Evolutionary conservation across 2,888 invertebrate species (phyloP).

Genomic region (Synergus japonicus): DNA sequence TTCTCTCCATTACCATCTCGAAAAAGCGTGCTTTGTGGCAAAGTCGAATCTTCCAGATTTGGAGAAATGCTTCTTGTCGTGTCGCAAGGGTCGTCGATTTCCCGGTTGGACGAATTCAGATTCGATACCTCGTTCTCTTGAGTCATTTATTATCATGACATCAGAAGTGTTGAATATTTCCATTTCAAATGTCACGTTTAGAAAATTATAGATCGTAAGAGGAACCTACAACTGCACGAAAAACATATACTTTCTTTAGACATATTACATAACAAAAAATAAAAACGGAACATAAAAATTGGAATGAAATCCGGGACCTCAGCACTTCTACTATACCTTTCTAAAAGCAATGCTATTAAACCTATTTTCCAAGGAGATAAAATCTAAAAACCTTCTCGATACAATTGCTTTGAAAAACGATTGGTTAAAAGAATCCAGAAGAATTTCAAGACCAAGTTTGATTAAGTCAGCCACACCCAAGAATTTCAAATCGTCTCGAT

Average conservation of each 20-base stretch:
- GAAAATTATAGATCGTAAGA: constrained; percentile 11
- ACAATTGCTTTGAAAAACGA: not conserved
- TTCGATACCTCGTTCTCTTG: constrained; percentile 13
- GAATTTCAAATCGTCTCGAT: constrained; percentile 30
- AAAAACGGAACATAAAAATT: not conserved
- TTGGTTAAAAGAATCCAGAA: constrained; percentile 11
- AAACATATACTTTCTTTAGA: not conserved
- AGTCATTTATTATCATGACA: constrained; percentile 29
- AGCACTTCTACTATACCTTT: not conserved
- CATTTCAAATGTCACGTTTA: constrained; percentile 3
- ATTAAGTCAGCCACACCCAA: constrained; percentile 39
- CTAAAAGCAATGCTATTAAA: not conserved
- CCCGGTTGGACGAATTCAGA: constrained; percentile 23
- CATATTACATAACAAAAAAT: not conserved
- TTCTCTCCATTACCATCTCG: constrained; percentile 12
- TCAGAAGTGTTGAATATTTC: not conserved
- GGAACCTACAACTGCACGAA: not conserved
- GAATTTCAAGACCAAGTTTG: constrained; percentile 17
- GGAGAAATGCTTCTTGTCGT: constrained; percentile 26
- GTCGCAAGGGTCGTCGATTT: constrained; percentile 13
- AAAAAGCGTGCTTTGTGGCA: constrained; percentile 18
- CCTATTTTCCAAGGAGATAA: not conserved
- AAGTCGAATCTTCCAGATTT: constrained; percentile 18
- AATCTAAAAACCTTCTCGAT: not conserved
- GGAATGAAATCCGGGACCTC: not conserved